Conservation (phyloP, 2,888 invertebrate genomes). For the Volucella bombylans region DNA sequence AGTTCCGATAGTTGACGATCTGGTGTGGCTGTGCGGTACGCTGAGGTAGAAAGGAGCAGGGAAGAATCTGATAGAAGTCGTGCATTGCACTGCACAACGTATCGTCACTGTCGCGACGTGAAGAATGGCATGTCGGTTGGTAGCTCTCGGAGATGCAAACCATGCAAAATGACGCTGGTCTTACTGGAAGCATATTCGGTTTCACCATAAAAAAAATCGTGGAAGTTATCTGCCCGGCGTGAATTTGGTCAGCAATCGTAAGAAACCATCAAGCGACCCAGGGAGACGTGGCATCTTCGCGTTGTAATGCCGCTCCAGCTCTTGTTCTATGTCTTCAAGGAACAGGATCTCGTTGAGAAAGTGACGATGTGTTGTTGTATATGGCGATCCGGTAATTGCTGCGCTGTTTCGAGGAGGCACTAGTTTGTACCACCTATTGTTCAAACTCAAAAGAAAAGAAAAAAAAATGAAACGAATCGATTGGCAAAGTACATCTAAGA, state of each 20-base stretch:
- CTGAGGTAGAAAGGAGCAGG: slow-evolving; percentile 76
- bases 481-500: no score
- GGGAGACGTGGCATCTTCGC: slow-evolving; percentile 75
- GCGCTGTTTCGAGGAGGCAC: no score
- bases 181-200: slow-evolving; percentile 73
- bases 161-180: slow-evolving; percentile 75
- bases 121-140: slow-evolving; percentile 77
- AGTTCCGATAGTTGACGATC: slow-evolving; percentile 44
- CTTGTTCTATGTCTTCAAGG: slow-evolving; percentile 75
- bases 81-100: slow-evolving; percentile 77
- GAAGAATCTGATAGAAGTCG: slow-evolving; percentile 75
- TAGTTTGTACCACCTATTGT: no score
- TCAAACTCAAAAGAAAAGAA: no score
- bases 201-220: slow-evolving; percentile 78
- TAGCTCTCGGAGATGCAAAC: slow-evolving; percentile 72
- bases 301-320: slow-evolving; percentile 75
- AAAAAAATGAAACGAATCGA: no score
- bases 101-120: slow-evolving; percentile 73
- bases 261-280: slow-evolving; percentile 76
- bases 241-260: slow-evolving; percentile 76
- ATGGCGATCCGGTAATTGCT: slow-evolving; percentile 69
- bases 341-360: slow-evolving; percentile 77
- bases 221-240: slow-evolving; percentile 77
- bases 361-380: slow-evolving; percentile 65
- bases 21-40: neutral